These are phyloP conservation scores for Carettochelys insculpta DNA, from an alignment of 2,113 vertebrate species.

Conservation along the genomic window DNA sequence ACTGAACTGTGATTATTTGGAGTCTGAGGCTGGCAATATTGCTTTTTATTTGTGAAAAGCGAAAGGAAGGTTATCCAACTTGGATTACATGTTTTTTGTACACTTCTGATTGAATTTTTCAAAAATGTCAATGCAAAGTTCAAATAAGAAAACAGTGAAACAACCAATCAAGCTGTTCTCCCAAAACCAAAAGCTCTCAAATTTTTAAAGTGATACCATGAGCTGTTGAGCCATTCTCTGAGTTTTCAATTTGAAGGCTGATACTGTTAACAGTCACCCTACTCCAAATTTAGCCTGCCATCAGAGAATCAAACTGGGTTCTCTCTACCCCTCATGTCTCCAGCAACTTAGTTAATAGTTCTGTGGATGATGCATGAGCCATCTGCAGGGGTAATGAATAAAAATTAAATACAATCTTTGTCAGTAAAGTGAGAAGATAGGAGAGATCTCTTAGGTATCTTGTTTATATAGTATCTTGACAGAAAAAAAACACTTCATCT, in stretches of 20 bases:
- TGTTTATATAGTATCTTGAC: background rate
- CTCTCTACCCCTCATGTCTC: background rate
- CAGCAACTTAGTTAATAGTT: background rate
- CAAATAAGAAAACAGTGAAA: background rate
- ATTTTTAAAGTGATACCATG: background rate
- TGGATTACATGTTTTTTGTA: background rate
- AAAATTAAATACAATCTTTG: background rate
- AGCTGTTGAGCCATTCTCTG: background rate
- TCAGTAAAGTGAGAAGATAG: background rate
- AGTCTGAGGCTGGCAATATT: background rate
- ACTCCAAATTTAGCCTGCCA: background rate
- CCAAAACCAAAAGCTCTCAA: background rate
- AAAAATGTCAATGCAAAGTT: background rate
- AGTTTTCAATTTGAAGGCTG: background rate
- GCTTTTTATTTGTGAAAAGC: background rate
- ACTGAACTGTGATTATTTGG: background rate
- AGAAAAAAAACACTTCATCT: background rate
- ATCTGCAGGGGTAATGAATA: background rate
- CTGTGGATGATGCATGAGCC: background rate
- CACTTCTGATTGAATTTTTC: background rate
- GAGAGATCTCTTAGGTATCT: background rate
- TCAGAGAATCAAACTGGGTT: constrained; percentile 2
- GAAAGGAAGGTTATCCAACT: background rate
- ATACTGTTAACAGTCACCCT: background rate
- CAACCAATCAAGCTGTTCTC: background rate